Base-by-base conservation (phyloP, 92 coral and sea anemone species). In the Palythoa heliodiscus region DNA sequence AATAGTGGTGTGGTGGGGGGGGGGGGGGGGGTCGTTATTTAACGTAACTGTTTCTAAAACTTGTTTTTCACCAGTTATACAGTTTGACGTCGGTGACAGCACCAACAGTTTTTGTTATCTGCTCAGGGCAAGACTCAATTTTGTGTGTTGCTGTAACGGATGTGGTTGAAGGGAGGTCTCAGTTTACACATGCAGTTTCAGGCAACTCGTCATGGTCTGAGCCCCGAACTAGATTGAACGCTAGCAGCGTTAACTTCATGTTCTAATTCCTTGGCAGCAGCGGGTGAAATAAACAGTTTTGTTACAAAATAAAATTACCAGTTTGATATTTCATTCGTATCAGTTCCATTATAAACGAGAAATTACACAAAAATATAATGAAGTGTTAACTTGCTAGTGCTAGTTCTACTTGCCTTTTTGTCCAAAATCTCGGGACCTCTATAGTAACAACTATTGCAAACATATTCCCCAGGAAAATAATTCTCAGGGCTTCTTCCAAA, bases 381-480 rank as follows among this genome's bases (percentile, higher is more conserved):
- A 29, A 29, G 35, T 29, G 35, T 29, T 29, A 0, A 29, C 1
- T 29, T 29, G n/a, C 11, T 3, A 25, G 2, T 67, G 24, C 71
- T 67, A 6, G 71, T 67, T 67, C 15, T 67, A 67, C 71, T 22
- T 67, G 15, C 71, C 71, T 24, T 11, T 23, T 67, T 67, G 71
- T 67, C 7, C 76, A 39, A 72, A 72, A 38, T 72, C 55, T 72
- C 76, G 55, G 57, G 76, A 40, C 76, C 76, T 72, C 39, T 72
- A 57, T 72, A 72, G 39, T 39, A 72, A 54, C 76, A 40, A 39
- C 48, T 14, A 24, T 22, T 72, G 57, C 76, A 72, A 72, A 72
- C 76, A 72, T 72, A 43, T 40, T 70, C 76, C 48, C 76, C 76
- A 19, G 76, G 76, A 72, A 72, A 72, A 72, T 39, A 72, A 39